Percentiles rank a stretch among this genome's conserved stretches.
phyloP scores from a whole-genome alignment of 2,888 invertebrate genomes.

The Osedax frankpressi region DNA sequence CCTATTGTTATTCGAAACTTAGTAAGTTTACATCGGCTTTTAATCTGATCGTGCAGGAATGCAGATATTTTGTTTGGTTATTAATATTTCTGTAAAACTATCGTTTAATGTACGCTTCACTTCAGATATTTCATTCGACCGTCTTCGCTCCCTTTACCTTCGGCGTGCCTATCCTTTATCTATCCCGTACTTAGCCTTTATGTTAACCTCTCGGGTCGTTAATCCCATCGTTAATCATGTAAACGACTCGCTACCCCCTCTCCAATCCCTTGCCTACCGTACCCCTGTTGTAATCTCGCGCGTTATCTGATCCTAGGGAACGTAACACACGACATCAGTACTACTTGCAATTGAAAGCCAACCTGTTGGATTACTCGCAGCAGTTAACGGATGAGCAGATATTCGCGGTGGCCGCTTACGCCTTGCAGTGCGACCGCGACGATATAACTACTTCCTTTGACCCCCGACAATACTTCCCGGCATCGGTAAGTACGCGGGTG shows the following conservation, averaged over 20 bases:
- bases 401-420: conserved; percentile 71
- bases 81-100: no score
- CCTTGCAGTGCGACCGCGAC: conserved; percentile 77
- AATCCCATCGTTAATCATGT: neutral
- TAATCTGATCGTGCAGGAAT: no score
- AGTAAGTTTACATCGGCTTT: no score
- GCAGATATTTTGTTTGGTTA: no score
- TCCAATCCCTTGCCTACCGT: neutral
- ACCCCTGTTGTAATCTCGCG: neutral
- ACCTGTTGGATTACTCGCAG: conserved; percentile 53
- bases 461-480: conserved; percentile 71
- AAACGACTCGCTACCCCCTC: neutral
- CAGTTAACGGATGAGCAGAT: conserved; percentile 48
- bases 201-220: no score
- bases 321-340: conserved; percentile 82
- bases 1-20: no score
- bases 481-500: conserved; percentile 49
- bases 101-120: no score
- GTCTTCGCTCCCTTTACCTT: no score
- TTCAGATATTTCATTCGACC: no score
- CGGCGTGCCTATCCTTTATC: no score
- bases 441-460: conserved; percentile 61
- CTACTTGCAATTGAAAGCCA: conserved; percentile 83
- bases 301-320: conserved; percentile 51
- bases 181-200: no score